These are phyloP conservation scores for Cotesia glomerata DNA, from an alignment of 1,140 invertebrate species.

Conservation along the genomic window DNA sequence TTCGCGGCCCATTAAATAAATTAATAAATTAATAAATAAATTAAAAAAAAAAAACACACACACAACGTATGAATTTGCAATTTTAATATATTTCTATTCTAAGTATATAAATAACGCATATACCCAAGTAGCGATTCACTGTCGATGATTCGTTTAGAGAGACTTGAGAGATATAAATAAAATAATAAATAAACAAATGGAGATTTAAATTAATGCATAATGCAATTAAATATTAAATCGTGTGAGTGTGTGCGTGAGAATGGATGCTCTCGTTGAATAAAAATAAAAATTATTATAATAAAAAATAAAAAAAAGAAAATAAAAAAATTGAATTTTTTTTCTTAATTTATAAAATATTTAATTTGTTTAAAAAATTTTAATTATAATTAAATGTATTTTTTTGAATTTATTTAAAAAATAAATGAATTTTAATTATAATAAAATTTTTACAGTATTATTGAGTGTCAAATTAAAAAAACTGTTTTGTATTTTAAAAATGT, in stretches of 20 bases:
- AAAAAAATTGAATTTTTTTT: too few species aligned
- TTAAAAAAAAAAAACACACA: not conserved
- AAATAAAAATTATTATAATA: too few species aligned
- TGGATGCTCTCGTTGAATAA: too few species aligned
- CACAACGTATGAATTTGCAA: slow-evolving; percentile 25
- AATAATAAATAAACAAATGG: not conserved
- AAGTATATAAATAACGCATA: slow-evolving; percentile 27
- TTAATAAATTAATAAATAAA: not conserved
- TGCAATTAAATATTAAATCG: not conserved
- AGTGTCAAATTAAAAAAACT: not conserved
- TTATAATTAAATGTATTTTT: too few species aligned
- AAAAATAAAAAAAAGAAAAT: too few species aligned
- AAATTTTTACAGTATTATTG: too few species aligned
- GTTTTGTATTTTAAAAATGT: too few species aligned
- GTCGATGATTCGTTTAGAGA: slow-evolving; percentile 22
- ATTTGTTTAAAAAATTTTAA: too few species aligned
- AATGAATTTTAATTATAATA: too few species aligned
- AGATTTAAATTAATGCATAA: not conserved
- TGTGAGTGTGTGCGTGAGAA: too few species aligned
- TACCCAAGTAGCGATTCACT: slow-evolving; percentile 31
- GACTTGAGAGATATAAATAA: not conserved
- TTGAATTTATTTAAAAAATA: too few species aligned
- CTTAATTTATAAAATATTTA: too few species aligned
- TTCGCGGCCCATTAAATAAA: slow-evolving; percentile 22
- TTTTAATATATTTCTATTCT: slow-evolving; percentile 35